A percentile compares a stretch with the other conserved stretches of the same genome.
phyloP scores from a whole-genome alignment of 2,888 invertebrate species.

The Seira ritae region DNA sequence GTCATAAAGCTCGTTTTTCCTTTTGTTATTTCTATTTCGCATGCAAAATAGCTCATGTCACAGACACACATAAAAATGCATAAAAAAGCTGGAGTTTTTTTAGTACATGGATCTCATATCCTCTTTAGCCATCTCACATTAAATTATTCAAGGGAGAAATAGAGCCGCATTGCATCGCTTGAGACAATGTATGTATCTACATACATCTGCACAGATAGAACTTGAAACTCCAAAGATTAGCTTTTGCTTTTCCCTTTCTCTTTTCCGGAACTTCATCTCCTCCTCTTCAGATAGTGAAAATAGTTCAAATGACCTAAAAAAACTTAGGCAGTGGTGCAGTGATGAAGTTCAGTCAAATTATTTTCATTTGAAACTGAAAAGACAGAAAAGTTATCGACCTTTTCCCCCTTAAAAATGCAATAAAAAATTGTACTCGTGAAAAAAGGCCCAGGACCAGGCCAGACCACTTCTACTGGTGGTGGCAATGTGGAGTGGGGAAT shows the following conservation, averaged over 20 bases:
- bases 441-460: too few species aligned
- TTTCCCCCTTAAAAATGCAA: neutral
- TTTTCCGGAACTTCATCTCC: too few species aligned
- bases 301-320: too few species aligned
- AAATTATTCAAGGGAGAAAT: neutral
- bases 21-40: neutral
- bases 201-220: neutral
- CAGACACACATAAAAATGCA: neutral
- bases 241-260: neutral
- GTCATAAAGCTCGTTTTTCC: neutral
- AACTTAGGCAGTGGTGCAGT: too few species aligned
- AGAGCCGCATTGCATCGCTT: too few species aligned
- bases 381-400: conserved; percentile 51
- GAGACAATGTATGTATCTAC: neutral
- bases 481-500: too few species aligned
- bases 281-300: too few species aligned
- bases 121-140: neutral
- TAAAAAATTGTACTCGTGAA: neutral
- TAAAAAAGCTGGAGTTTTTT: neutral
- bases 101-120: neutral
- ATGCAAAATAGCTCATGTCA: neutral
- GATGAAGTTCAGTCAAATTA: neutral
- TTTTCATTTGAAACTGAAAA: conserved; percentile 1
- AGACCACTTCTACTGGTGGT: too few species aligned
- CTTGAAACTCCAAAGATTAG: neutral